phyloP scores from a whole-genome alignment of 1,140 invertebrate species.

The Gryllus bimaculatus region DNA sequence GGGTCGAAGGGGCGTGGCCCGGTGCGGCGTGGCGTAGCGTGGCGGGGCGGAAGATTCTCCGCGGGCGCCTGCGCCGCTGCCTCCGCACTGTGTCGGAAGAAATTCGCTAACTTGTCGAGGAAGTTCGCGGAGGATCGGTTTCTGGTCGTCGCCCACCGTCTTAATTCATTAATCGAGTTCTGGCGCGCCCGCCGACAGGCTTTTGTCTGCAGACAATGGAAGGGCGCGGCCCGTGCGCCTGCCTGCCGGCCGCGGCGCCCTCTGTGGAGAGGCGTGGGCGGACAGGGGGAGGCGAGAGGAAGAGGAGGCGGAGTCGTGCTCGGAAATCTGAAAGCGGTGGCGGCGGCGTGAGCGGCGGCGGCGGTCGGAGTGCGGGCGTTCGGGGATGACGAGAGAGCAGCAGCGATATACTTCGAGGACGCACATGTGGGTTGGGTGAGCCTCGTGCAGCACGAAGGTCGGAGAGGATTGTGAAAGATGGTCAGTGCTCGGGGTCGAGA shows the following conservation, averaged over 20 bases:
- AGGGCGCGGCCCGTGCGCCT: background rate
- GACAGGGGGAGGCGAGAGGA: background rate
- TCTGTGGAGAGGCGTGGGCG: background rate
- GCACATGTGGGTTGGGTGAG: too few relatives aligned
- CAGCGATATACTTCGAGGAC: too few relatives aligned
- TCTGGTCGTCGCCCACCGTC: background rate
- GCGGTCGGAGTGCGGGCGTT: background rate
- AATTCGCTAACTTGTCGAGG: background rate
- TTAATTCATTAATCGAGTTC: constrained; percentile 5
- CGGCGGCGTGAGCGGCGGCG: too few relatives aligned
- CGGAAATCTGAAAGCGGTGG: background rate
- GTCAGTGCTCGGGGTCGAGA: too few relatives aligned
- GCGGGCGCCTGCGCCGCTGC: too few relatives aligned
- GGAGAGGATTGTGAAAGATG: too few relatives aligned
- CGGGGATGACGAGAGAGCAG: background rate
- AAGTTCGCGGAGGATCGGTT: background rate
- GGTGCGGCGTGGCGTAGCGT: too few relatives aligned
- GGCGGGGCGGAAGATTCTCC: too few relatives aligned
- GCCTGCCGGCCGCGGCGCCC: too few relatives aligned
- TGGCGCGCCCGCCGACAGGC: background rate
- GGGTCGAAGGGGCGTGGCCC: too few relatives aligned
- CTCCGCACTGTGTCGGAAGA: background rate
- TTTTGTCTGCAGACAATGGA: constrained; percentile 4
- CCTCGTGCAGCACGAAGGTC: too few relatives aligned
- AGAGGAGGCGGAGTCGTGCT: background rate